Evolutionary conservation across 2,888 invertebrate genomes (phyloP), one percentile per base, ranked within the genome.

Genomic region (Hydraecia micacea): DNA sequence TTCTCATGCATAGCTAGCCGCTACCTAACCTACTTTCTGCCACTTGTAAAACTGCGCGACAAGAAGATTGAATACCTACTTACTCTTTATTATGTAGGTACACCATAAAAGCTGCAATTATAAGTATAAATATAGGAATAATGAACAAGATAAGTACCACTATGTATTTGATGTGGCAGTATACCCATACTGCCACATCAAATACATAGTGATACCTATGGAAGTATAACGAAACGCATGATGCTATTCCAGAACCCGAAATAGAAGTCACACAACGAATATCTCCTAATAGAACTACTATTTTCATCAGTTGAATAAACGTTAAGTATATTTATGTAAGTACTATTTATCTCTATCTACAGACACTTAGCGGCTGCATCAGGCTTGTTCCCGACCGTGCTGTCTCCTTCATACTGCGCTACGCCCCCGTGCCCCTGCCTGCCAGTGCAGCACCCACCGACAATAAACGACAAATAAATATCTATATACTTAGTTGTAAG

Each of bases 361-460:
- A 97, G 97, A 89, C 97, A 97, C 91, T 94, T 97, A 89, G 97
- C 97, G 77, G 97, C 97, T 81, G 97, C 97, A 73, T 97, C 97
- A 71, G 97, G 97, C 75, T 95, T 97, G 91, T 97, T 97, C 92
- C 95, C 96, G 8, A 84, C 94, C 3, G 93, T 95, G 77, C 87
- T 96, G 73, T 90, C 92, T 58, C 87, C 94, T 5, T 88, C 94
- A 0, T 96, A 96, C 89, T 95, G 95, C 75, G 86, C 95, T 6
- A 88, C 94, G 21, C 90, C 95, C 5, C 90, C 94, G 0, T 96
- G 96, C 79, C 95, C 95, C 2, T 96, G 95, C 81, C 79, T 96
- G 78, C 96, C 96, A 49, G 90, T 92, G 21, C 93, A 92, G 79
- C 92, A 92, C 72, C 92, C 92, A 65, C 86, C 93, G 42, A 75